Percentiles rank a stretch among this genome's conserved stretches.
phyloP scores from a whole-genome alignment of 2,797 vertebrate species.

The Microctenopoma stevenorrisi region DNA sequence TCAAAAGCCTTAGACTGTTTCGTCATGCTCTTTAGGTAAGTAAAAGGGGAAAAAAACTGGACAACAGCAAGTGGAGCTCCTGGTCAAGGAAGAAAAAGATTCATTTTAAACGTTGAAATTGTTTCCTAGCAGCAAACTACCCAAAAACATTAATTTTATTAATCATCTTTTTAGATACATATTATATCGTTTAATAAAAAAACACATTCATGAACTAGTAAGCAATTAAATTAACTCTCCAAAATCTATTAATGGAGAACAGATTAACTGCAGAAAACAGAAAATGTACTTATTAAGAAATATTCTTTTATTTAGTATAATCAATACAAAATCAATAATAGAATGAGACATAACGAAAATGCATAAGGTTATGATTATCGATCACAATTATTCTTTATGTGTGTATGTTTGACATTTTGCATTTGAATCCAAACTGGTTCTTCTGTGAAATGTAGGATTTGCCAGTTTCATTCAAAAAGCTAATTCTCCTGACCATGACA shows the following conservation, averaged over 20 bases:
- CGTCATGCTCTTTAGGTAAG: constrained; percentile 61
- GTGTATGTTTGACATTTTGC: constrained; percentile 11
- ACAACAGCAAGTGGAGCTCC: constrained; percentile 42
- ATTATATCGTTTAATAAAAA: not conserved
- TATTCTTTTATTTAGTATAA: not conserved
- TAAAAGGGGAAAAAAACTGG: constrained; percentile 2
- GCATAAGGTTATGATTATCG: not conserved
- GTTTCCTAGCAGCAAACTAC: constrained; percentile 25
- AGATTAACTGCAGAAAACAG: not conserved
- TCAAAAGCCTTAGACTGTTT: constrained; percentile 74
- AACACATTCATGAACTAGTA: not conserved
- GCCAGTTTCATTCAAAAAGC: constrained; percentile 14
- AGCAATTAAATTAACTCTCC: not conserved
- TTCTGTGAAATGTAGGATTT: not conserved
- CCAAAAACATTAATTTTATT: constrained; percentile 7
- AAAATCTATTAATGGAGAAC: not conserved
- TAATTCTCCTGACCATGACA: constrained; percentile 16
- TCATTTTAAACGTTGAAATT: constrained; percentile 36
- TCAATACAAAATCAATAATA: not conserved
- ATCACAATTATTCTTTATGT: not conserved
- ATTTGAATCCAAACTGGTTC: constrained; percentile 8
- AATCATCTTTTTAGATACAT: not conserved
- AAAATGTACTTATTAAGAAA: not conserved
- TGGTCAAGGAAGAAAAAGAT: constrained; percentile 53
- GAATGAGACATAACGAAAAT: not conserved